Percentiles rank a stretch among this genome's conserved stretches.
phyloP scores from a whole-genome alignment of 1,140 invertebrate species.

The Helicorthomorpha holstii region DNA sequence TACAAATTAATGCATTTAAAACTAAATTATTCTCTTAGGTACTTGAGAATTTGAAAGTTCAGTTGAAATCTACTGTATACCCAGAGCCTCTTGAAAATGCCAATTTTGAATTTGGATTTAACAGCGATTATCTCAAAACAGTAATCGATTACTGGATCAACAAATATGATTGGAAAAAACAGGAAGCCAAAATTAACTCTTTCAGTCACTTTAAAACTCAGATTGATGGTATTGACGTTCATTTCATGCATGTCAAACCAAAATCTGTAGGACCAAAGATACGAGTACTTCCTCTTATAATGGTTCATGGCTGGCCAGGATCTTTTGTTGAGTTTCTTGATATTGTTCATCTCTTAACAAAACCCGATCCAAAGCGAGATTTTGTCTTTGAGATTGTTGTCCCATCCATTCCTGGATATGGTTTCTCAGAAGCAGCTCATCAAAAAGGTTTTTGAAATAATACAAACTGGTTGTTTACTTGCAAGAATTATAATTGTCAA shows the following conservation, averaged over 20 bases:
- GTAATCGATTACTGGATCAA: slow-evolving; percentile 53
- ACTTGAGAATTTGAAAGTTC: slow-evolving; percentile 38
- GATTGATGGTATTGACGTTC: slow-evolving; percentile 52
- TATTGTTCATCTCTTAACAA: slow-evolving; percentile 48
- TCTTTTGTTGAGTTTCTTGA: slow-evolving; percentile 71
- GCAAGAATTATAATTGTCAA: neutral
- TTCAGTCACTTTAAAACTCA: slow-evolving; percentile 49
- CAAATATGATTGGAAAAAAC: slow-evolving; percentile 53
- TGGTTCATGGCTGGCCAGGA: slow-evolving; percentile 83
- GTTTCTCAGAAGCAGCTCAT: slow-evolving; percentile 53
- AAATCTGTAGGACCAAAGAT: slow-evolving; percentile 16
- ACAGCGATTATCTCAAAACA: slow-evolving; percentile 44
- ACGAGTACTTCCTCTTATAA: slow-evolving; percentile 41
- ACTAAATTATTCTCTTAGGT: slow-evolving; percentile 24
- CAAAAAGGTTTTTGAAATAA: slow-evolving; percentile 16
- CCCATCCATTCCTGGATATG: slow-evolving; percentile 68
- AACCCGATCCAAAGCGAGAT: slow-evolving; percentile 32
- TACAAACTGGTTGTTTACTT: neutral
- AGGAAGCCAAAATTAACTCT: slow-evolving; percentile 45
- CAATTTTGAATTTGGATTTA: slow-evolving; percentile 60
- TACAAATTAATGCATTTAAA: neutral
- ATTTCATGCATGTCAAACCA: slow-evolving; percentile 33
- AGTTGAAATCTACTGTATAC: slow-evolving; percentile 36
- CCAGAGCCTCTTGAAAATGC: slow-evolving; percentile 43
- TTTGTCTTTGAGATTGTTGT: slow-evolving; percentile 61